Evolutionary conservation across 2,797 vertebrate species (phyloP).

Genomic region (Leptatherina wallacei): DNA sequence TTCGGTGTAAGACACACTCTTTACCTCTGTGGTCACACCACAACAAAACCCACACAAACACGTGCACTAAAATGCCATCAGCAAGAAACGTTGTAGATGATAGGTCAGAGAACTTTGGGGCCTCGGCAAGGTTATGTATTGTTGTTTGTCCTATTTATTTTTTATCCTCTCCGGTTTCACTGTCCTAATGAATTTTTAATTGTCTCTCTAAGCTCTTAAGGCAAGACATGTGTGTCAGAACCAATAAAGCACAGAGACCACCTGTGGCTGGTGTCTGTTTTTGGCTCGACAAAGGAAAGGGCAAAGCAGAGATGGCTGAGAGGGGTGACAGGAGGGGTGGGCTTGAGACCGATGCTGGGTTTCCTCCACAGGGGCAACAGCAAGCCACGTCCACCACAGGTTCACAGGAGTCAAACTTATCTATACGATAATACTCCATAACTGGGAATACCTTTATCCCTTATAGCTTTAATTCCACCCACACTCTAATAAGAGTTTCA

Average conservation of each 20-base stretch:
- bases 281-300: slow-evolving; percentile 69
- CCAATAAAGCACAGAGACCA: slow-evolving; percentile 73
- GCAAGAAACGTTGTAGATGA: slow-evolving; percentile 51
- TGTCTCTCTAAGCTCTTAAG: slow-evolving; percentile 75
- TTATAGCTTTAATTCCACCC: background rate
- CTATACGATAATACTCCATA: slow-evolving; percentile 20
- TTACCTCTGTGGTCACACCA: slow-evolving; percentile 25
- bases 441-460: background rate
- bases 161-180: slow-evolving; percentile 56
- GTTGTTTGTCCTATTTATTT: slow-evolving; percentile 63
- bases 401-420: slow-evolving; percentile 28
- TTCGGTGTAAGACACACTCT: slow-evolving; percentile 20
- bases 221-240: slow-evolving; percentile 76
- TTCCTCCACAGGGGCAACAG: slow-evolving; percentile 28
- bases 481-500: background rate
- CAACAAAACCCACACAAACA: slow-evolving; percentile 29
- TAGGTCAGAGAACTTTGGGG: slow-evolving; percentile 64
- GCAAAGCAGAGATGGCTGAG: slow-evolving; percentile 74
- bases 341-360: slow-evolving; percentile 17
- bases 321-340: slow-evolving; percentile 43
- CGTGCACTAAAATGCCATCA: slow-evolving; percentile 41
- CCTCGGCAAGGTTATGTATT: slow-evolving; percentile 67
- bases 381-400: slow-evolving; percentile 11
- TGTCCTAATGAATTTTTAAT: slow-evolving; percentile 79
- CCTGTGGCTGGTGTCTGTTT: slow-evolving; percentile 77